phyloP scores from a whole-genome alignment of 2,113 vertebrate species.

The Oryzias woworae region DNA sequence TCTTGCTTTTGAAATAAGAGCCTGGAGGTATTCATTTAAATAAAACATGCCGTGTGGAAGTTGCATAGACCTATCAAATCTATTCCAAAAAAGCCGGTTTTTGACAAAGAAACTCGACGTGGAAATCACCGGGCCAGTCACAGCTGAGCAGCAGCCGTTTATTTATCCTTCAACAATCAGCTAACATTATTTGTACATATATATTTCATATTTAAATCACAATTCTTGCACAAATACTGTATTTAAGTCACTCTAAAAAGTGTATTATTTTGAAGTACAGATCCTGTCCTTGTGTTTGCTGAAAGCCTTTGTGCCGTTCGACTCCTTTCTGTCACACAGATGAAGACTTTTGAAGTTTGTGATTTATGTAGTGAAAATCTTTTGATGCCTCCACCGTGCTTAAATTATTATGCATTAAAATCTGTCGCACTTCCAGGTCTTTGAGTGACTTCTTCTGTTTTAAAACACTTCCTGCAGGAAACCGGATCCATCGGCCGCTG shows the following conservation, averaged over 20 bases:
- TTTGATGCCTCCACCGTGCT: not conserved
- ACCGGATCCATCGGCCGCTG: no score
- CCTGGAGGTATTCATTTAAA: no score
- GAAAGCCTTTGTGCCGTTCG: slow-evolving; percentile 1
- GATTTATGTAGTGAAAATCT: slow-evolving; percentile 1
- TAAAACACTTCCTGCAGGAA: no score
- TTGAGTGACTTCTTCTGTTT: no score
- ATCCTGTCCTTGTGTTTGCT: slow-evolving; percentile 11
- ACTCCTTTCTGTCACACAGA: not conserved
- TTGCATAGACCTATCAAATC: not conserved
- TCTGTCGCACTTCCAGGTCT: no score
- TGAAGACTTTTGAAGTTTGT: slow-evolving; percentile 4
- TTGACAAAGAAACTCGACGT: not conserved
- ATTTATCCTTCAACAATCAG: slow-evolving; percentile 46
- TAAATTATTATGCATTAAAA: slow-evolving; percentile 52
- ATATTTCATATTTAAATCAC: slow-evolving; percentile 59
- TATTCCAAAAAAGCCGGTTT: no score
- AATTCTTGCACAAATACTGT: slow-evolving; percentile 46
- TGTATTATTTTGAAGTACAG: slow-evolving; percentile 28
- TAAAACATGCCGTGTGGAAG: not conserved
- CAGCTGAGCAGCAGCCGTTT: slow-evolving; percentile 12
- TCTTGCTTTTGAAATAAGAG: not conserved
- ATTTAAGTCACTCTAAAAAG: slow-evolving; percentile 49
- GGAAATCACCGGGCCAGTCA: not conserved
- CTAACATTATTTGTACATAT: slow-evolving; percentile 66